Evolutionary conservation across 2,797 vertebrate genomes (phyloP), one percentile per base, ranked within the genome.

Genomic region (Euthynnus affinis): DNA sequence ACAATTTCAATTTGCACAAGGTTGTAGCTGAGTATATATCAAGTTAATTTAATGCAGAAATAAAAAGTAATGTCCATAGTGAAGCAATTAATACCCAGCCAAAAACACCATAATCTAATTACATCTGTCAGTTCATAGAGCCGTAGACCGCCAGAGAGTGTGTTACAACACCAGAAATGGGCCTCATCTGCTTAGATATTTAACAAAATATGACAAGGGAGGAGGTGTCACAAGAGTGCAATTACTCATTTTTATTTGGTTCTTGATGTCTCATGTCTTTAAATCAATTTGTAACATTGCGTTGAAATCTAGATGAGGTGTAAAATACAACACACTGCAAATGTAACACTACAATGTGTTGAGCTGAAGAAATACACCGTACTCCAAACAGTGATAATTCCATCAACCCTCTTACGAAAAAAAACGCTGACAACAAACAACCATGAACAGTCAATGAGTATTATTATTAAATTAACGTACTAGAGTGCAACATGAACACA

Each of bases 391-490:
- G 46, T 48, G 46, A 7, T 3, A 48, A 20, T 1, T 48, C 46
- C 46, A 48, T 48, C 46, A 48, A 20, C 7, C 6, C 46, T 48
- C 46, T 18, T 20, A 49, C 4, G 46, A 49, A 49, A 49, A 49
- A 48, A 7, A 4, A 49, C 46, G 3, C 46, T 49, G 18, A 49
- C 44, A 17, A 48, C 46, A 49, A 49, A 17, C 17, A 5, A 18
- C 10, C 1, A 10, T 34, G 25, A 4, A 40, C 60, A 32, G 15
- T 52, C 46, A 4, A 34, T 44, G 27, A 34, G 32, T 15, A 60
- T 75, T 46, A 44, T 72, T 46, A 64, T 74, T 44, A 74, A 69
- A 83, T 51, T 9, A 58, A 48, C 2, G 37, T 1, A 27, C 18
- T 7, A 25, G 27, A 53, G 56, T 60, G 29, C 18, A 22, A 5